These are phyloP conservation scores for Daboia siamensis DNA, from an alignment of 2,113 vertebrate species.

Conservation along the genomic window DNA sequence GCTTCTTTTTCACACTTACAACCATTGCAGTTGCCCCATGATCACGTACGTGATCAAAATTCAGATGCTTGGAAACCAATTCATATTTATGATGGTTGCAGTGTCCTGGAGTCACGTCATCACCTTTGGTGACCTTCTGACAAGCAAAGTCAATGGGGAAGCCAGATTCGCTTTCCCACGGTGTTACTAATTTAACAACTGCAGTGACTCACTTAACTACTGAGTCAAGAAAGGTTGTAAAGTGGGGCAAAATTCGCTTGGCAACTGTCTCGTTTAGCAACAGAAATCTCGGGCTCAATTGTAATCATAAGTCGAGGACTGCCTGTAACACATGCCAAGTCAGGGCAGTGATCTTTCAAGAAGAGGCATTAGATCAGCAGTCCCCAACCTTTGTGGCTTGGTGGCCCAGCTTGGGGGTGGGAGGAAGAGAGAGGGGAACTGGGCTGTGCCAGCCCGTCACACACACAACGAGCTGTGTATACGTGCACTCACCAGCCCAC, in stretches of 20 bases:
- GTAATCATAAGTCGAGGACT: background rate
- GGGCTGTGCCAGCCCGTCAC: background rate
- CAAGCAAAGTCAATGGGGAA: background rate
- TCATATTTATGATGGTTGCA: background rate
- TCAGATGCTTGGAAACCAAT: background rate
- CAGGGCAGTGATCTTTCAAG: background rate
- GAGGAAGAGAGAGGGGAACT: fast-evolving
- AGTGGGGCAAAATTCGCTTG: background rate
- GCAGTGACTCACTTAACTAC: background rate
- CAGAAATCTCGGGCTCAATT: background rate
- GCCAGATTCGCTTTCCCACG: background rate
- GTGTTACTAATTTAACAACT: background rate
- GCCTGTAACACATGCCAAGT: background rate
- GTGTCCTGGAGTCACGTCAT: background rate
- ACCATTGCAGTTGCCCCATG: no score
- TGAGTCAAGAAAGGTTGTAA: background rate
- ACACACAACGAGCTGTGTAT: background rate
- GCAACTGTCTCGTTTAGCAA: background rate
- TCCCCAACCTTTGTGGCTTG: background rate
- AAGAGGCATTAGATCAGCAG: background rate
- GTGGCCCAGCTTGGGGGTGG: background rate
- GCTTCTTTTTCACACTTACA: background rate
- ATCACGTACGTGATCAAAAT: background rate
- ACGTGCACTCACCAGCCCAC: no score
- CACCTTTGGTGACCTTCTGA: background rate